phyloP scores from a whole-genome alignment of 1,140 invertebrate genomes.

The Lamellibrachia luymesi region DNA sequence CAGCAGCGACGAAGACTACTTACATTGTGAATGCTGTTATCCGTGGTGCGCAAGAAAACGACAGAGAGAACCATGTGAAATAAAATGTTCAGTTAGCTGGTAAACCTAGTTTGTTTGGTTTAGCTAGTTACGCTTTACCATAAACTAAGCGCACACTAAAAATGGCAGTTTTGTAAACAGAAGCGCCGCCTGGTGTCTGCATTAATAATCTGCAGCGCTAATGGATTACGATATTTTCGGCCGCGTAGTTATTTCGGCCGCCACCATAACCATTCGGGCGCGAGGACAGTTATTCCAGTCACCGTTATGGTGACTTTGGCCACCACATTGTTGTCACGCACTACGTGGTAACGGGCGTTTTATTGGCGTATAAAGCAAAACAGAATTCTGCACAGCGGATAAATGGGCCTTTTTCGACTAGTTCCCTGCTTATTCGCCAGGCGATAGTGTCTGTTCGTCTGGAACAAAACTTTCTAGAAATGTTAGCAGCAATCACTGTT shows the following conservation, averaged over 20 bases:
- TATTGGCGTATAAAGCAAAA: neutral
- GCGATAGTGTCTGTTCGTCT: too few species aligned
- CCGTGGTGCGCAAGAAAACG: neutral
- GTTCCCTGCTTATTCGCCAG: neutral
- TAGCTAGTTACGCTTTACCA: neutral
- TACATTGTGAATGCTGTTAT: neutral
- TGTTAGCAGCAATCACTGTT: too few species aligned
- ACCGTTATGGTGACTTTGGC: neutral
- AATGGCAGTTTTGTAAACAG: constrained; percentile 5
- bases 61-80: neutral
- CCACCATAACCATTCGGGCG: neutral
- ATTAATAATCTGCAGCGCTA: neutral
- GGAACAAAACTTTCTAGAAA: too few species aligned
- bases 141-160: neutral
- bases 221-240: neutral
- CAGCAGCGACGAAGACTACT: neutral
- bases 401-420: neutral
- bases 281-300: neutral
- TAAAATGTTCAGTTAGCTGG: neutral
- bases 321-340: neutral
- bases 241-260: neutral
- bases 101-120: neutral
- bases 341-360: neutral
- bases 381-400: neutral
- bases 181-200: constrained; percentile 2